A percentile compares a stretch with the other conserved stretches of the same genome.
These are phyloP conservation scores for Heliconius melpomene DNA, from an alignment of 1,140 invertebrate species.

Conservation along the genomic window DNA sequence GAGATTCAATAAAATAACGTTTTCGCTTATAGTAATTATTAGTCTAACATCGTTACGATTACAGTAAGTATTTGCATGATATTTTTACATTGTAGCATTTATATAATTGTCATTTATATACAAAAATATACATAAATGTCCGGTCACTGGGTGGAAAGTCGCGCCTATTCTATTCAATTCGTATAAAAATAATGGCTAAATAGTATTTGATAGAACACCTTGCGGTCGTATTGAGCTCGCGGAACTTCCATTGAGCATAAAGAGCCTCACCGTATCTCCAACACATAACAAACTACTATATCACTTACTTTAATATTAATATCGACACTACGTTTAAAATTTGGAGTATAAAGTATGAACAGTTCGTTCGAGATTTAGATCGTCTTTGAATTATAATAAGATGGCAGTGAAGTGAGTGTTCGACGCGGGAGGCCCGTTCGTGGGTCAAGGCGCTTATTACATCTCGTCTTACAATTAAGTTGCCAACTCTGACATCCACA, in stretches of 20 bases:
- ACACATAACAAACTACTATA: constrained; percentile 3
- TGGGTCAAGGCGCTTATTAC: constrained; percentile 1
- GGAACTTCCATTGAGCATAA: constrained; percentile 55
- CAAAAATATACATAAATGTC: constrained; percentile 79
- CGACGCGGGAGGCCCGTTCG: neutral
- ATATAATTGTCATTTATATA: constrained; percentile 76
- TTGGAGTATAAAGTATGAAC: neutral
- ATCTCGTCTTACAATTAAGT: neutral
- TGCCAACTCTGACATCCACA: neutral
- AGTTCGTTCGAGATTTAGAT: constrained; percentile 2
- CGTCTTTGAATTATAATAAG: neutral
- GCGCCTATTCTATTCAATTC: constrained; percentile 47
- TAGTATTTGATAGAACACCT: constrained; percentile 60
- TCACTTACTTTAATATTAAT: constrained; percentile 9
- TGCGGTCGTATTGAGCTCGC: constrained; percentile 50
- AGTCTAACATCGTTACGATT: constrained; percentile 57
- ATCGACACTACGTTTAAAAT: constrained; percentile 2
- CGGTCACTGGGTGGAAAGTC: constrained; percentile 48
- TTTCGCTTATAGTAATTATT: constrained; percentile 39
- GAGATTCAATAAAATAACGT: constrained; percentile 71
- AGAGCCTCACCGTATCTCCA: neutral
- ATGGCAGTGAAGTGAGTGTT: constrained; percentile 7
- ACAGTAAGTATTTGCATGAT: constrained; percentile 65
- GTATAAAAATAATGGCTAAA: constrained; percentile 71
- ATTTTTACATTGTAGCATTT: constrained; percentile 71